Conservation (phyloP, 2,888 invertebrate species). For the Cinara cedri region DNA sequence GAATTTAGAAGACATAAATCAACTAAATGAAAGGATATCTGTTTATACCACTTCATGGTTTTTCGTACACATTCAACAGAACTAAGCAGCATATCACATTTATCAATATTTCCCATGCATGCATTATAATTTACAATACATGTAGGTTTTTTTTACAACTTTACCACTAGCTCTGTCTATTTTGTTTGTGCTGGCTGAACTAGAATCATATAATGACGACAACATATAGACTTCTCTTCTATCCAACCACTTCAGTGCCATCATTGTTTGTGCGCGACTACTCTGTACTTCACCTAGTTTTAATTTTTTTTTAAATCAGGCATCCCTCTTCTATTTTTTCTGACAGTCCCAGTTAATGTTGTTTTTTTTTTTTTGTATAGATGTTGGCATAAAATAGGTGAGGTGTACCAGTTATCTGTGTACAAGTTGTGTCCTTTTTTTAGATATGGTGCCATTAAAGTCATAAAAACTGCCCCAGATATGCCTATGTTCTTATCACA, state of each 20-base stretch:
- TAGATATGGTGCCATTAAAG: no score
- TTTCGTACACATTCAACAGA: neutral
- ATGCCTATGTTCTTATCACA: no score
- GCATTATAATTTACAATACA: conserved; percentile 17
- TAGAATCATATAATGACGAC: neutral
- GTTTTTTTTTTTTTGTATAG: conserved; percentile 7
- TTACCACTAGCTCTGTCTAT: neutral
- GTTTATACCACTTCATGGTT: conserved; percentile 10
- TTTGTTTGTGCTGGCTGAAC: neutral
- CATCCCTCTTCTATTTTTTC: conserved; percentile 18
- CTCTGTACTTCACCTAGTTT: neutral
- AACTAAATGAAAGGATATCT: conserved; percentile 11
- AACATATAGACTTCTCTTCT: conserved; percentile 2
- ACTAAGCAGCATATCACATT: conserved; percentile 9
- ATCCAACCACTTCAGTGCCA: conserved; percentile 8
- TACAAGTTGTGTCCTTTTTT: conserved; percentile 6
- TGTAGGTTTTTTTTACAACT: conserved; percentile 10
- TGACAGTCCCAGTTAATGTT: neutral
- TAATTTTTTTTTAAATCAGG: conserved; percentile 17
- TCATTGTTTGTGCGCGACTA: neutral
- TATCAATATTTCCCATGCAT: neutral
- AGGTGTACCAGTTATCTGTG: conserved; percentile 17
- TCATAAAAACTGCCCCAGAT: no score
- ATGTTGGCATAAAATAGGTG: neutral
- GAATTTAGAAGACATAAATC: conserved; percentile 8